Evolutionary conservation across 2,113 vertebrate species (phyloP), one percentile per base, ranked within the genome.

Genomic region (Perca schrenkii): DNA sequence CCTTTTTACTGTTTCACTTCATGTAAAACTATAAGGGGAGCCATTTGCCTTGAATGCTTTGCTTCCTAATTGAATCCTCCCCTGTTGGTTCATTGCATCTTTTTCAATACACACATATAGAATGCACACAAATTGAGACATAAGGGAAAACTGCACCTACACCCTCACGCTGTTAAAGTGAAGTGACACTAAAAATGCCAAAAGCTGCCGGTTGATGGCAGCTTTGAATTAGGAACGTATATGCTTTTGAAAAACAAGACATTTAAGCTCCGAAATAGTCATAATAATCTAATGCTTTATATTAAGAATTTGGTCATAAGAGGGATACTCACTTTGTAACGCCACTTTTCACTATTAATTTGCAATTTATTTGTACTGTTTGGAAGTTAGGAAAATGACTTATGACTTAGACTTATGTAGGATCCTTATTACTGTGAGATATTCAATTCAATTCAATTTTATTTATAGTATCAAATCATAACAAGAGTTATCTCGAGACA

Each of bases 191-290:
- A 1, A 74, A 21, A 71, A 67, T 75, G 47, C 75, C 70, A 25
- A 63, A 66, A 86, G 78, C 84, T 43, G 66, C 81, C 75, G 82
- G 71, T 36, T 77, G 76, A 82, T 76, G 86, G 68, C 82, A 66
- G 75, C 58, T 88, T 80, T 79, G 64, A 82, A 85, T 76, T 73
- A 74, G 34, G 12, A 75, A 56, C 46, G 22, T 3, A 19, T 11
- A 69, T 10, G 8, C 61, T 67, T 63, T 22, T 25, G 8, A 57
- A 14, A 79, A 60, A 13, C 0, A 17, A 14, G 4, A 34, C 50
- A 28, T 1, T 60, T 6, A 65, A 70, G 6, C 4, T 19, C 19
- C 17, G 19, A 57, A 66, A 57, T 34, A 34, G 10, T 31, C 58
- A n/a, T 3, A 22, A 63, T 46, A 61, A 47, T 31, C 7, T 17